A percentile compares a stretch with the other conserved stretches of the same genome.
phyloP scores from a whole-genome alignment of 1,140 invertebrate species.

The Drosophila trapezifrons region DNA sequence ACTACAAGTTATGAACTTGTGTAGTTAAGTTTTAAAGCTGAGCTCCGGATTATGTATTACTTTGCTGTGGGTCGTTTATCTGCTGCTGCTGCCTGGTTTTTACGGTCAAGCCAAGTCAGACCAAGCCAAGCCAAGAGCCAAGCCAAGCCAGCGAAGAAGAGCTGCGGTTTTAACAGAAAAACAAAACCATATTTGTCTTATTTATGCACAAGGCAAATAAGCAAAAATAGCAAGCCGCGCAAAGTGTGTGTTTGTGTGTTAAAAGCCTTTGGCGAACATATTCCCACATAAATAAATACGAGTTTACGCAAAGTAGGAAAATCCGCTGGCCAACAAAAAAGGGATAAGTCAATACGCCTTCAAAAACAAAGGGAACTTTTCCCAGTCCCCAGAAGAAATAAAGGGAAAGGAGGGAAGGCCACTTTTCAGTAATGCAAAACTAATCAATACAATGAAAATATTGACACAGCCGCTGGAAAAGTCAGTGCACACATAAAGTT shows the following conservation, averaged over 20 bases:
- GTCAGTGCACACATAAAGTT: slow-evolving; percentile 63
- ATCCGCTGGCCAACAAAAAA: slow-evolving; percentile 62
- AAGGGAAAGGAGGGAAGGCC: background rate
- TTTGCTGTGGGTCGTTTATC: slow-evolving; percentile 64
- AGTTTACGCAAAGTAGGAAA: slow-evolving; percentile 46
- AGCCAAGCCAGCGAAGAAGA: slow-evolving; percentile 1
- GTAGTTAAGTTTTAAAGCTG: slow-evolving; percentile 79
- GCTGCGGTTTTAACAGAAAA: slow-evolving; percentile 21
- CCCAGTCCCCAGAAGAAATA: background rate
- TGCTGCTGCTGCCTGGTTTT: slow-evolving; percentile 51
- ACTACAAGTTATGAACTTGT: slow-evolving; percentile 77
- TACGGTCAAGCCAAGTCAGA: slow-evolving; percentile 49
- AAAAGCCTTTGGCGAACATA: slow-evolving; percentile 64
- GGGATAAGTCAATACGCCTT: slow-evolving; percentile 23
- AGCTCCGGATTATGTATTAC: slow-evolving; percentile 78
- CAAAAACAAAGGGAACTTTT: slow-evolving; percentile 28
- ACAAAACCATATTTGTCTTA: slow-evolving; percentile 65
- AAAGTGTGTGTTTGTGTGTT: slow-evolving; percentile 72
- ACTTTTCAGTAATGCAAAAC: slow-evolving; percentile 66
- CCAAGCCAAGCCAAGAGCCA: slow-evolving; percentile 6
- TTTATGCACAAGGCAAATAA: slow-evolving; percentile 58
- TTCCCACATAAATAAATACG: slow-evolving; percentile 53
- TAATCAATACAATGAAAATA: slow-evolving; percentile 80
- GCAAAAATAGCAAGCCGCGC: slow-evolving; percentile 56
- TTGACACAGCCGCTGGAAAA: slow-evolving; percentile 67